Percentiles rank a stretch among this genome's conserved stretches.
These are phyloP conservation scores for Phrynocephalus versicolor DNA, from an alignment of 2,113 vertebrate species.

Conservation along the genomic window DNA sequence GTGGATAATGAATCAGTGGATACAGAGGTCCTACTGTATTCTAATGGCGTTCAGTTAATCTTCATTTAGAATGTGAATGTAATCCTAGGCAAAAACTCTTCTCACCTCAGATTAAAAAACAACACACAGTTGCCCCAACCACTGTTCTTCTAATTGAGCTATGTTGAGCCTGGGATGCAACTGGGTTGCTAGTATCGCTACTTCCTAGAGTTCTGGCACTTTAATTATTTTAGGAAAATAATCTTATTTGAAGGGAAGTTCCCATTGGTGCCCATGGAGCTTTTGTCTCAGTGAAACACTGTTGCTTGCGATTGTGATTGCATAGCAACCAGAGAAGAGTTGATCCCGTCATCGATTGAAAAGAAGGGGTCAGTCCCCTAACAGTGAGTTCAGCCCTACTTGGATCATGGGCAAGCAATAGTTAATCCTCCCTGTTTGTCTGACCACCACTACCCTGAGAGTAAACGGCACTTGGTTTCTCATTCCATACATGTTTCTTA, in stretches of 20 bases:
- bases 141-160: not conserved
- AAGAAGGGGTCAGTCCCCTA: no score
- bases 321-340: no score
- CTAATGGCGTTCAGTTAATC: no score
- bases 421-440: no score
- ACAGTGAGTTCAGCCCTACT: no score
- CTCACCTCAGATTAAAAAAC: not conserved
- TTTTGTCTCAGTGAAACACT: no score
- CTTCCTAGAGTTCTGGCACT: not conserved
- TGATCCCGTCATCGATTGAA: no score
- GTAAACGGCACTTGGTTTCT: not conserved
- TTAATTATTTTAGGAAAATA: not conserved
- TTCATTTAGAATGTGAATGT: not conserved
- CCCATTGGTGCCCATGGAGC: not conserved
- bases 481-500: not conserved
- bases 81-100: not conserved
- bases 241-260: not conserved
- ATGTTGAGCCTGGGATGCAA: not conserved
- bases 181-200: not conserved
- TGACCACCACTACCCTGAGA: not conserved
- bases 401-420: no score
- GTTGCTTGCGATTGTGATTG: no score
- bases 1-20: no score
- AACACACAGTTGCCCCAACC: not conserved
- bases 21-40: no score